These are phyloP conservation scores for Nothobranchius kuhntae DNA, from an alignment of 2,113 vertebrate species.

Conservation along the genomic window DNA sequence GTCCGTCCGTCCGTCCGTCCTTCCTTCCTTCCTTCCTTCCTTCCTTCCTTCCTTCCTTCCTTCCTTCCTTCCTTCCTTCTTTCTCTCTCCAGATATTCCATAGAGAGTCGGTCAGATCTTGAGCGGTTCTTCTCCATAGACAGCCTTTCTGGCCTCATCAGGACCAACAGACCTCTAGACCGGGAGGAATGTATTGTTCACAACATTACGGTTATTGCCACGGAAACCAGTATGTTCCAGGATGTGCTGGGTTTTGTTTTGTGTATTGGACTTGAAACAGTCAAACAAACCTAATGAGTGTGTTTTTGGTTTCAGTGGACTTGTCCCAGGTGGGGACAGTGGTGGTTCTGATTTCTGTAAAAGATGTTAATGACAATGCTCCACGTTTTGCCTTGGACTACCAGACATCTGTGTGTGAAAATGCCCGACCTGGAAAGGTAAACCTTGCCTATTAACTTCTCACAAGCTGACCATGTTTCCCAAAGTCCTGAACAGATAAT, in stretches of 20 bases:
- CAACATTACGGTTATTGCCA: constrained; percentile 46
- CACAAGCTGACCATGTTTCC: neutral
- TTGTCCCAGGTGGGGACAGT: constrained; percentile 29
- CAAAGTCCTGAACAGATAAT: no score
- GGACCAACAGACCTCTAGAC: constrained; percentile 31
- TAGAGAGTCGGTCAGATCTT: constrained; percentile 25
- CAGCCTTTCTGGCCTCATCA: constrained; percentile 37
- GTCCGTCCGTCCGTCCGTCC: no score
- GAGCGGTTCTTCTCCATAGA: constrained; percentile 36
- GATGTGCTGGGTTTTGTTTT: neutral
- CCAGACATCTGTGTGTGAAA: constrained; percentile 27
- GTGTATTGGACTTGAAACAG: neutral
- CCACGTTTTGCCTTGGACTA: constrained; percentile 19
- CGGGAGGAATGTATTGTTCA: constrained; percentile 28
- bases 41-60: no score
- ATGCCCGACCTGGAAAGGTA: constrained; percentile 43
- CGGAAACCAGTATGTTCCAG: constrained; percentile 33
- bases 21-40: no score
- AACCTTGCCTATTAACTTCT: neutral
- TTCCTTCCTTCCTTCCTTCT: no score
- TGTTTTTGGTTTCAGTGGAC: constrained; percentile 28
- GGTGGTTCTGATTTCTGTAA: constrained; percentile 48
- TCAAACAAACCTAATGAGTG: neutral
- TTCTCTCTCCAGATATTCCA: constrained; percentile 29
- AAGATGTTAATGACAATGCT: constrained; percentile 48